Conservation (phyloP, 2,113 vertebrate genomes). For the Poicephalus gulielmi region DNA sequence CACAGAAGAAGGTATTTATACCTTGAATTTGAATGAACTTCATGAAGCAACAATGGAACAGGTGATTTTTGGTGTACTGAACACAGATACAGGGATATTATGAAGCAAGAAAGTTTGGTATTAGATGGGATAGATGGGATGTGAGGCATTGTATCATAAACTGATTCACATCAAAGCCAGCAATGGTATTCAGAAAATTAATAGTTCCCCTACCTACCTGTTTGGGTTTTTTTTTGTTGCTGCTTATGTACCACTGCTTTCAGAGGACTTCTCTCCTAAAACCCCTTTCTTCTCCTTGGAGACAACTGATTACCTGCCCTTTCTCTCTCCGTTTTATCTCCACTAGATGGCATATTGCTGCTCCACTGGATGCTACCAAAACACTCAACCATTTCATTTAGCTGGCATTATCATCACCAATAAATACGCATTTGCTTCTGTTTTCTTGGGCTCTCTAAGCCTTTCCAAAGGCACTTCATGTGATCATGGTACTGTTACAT, state of each 20-base stretch:
- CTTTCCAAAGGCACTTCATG: background rate
- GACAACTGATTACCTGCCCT: accelerated
- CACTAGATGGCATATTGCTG: constrained; percentile 46
- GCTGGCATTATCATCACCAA: background rate
- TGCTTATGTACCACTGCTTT: background rate
- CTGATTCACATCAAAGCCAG: background rate
- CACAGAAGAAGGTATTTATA: constrained; percentile 97
- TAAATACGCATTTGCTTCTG: accelerated
- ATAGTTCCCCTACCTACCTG: background rate
- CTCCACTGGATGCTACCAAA: background rate
- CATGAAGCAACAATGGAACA: constrained; percentile 99
- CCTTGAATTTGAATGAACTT: constrained; percentile 95
- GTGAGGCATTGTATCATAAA: background rate
- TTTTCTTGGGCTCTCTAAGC: background rate
- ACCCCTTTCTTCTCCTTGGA: background rate
- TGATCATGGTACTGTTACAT: accelerated
- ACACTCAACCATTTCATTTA: background rate
- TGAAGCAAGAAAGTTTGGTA: background rate
- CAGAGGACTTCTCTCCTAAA: background rate
- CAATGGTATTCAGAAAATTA: background rate
- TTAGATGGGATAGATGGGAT: background rate
- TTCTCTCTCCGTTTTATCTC: background rate
- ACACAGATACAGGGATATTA: background rate
- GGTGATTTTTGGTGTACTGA: constrained; percentile 70
- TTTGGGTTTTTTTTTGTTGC: background rate